Conservation (phyloP, 2,888 invertebrate genomes). For the Agonopterix subpropinquella region DNA sequence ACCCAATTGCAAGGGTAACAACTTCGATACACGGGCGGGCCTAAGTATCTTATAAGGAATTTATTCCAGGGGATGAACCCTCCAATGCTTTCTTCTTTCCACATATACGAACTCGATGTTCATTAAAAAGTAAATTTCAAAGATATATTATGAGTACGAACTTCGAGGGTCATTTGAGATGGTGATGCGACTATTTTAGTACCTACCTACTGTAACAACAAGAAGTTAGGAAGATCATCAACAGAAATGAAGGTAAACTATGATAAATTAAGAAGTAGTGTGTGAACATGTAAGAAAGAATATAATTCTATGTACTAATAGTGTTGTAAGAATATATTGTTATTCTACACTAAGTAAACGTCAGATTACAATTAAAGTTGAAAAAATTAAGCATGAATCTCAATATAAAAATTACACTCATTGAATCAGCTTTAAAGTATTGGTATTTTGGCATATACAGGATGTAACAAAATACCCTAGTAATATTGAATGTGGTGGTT, state of each 20-base stretch:
- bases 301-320: too few species aligned
- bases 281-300: too few species aligned
- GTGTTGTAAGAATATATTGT: too few species aligned
- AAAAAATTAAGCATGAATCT: too few species aligned
- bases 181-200: conserved; percentile 26
- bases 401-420: too few species aligned
- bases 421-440: too few species aligned
- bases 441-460: too few species aligned
- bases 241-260: conserved; percentile 12
- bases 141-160: conserved; percentile 26
- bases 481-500: too few species aligned
- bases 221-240: conserved; percentile 3
- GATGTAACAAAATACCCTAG: too few species aligned
- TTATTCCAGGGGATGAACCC: conserved; percentile 64
- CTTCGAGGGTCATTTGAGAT: conserved; percentile 47
- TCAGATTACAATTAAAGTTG: too few species aligned
- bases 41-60: conserved; percentile 71
- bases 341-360: too few species aligned
- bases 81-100: conserved; percentile 43
- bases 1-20: conserved; percentile 75
- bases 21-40: conserved; percentile 76
- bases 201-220: conserved; percentile 3
- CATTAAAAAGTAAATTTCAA: conserved; percentile 32
- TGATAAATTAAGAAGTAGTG: not conserved
- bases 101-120: conserved; percentile 40